Percentiles rank a stretch among this genome's conserved stretches.
Conservation (phyloP, 2,113 vertebrate species). For the Capricornis sumatraensis region DNA sequence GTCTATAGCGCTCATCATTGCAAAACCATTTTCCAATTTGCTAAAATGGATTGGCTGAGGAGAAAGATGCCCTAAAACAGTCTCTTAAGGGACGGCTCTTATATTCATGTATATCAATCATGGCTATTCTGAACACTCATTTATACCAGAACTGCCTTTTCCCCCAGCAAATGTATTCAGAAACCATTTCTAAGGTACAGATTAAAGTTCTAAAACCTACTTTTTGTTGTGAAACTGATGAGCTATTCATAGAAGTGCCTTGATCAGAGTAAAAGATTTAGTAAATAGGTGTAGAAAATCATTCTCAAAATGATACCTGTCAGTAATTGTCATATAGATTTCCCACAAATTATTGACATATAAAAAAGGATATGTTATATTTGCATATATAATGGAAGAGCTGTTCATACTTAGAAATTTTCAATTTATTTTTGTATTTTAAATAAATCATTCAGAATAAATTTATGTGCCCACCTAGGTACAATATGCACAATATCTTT, state of each 20-base stretch:
- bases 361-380: background rate
- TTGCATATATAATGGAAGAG: background rate
- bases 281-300: background rate
- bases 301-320: background rate
- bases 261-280: constrained; percentile 2
- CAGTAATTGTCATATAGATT: background rate
- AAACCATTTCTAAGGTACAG: constrained; percentile 21
- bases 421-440: background rate
- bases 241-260: constrained; percentile 53
- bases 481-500: background rate
- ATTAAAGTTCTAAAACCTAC: constrained; percentile 57
- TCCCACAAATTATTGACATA: constrained; percentile 18
- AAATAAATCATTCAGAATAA: background rate
- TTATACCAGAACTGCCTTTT: constrained; percentile 12
- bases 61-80: background rate
- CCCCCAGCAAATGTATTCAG: constrained; percentile 42
- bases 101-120: constrained; percentile 40
- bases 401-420: background rate
- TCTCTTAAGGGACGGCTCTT: constrained; percentile 10
- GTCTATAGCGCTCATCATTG: background rate
- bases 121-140: constrained; percentile 47
- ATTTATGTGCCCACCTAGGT: background rate
- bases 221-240: constrained; percentile 39
- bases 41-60: background rate
- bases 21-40: constrained; percentile 25